Percentiles rank a stretch among this genome's conserved stretches.
Conservation (phyloP, 2,888 invertebrate species). For the Melanostoma scalare region DNA sequence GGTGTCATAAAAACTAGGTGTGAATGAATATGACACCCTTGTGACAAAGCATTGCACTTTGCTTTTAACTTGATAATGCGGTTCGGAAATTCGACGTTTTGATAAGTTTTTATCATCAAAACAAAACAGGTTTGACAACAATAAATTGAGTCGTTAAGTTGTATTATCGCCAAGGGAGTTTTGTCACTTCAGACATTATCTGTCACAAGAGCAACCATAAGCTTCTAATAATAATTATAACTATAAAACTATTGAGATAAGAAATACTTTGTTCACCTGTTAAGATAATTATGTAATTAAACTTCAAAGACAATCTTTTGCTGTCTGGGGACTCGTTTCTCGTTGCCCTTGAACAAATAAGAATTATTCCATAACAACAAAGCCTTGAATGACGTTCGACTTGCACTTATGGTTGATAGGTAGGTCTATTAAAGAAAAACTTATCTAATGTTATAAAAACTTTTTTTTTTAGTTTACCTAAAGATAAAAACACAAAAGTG, state of each 20-base stretch:
- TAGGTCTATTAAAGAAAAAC: too few relatives aligned
- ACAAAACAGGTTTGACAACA: too few relatives aligned
- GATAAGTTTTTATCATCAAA: too few relatives aligned
- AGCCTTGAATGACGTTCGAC: neutral
- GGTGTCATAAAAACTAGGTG: slow-evolving; percentile 19
- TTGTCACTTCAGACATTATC: too few relatives aligned
- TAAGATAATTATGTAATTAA: too few relatives aligned
- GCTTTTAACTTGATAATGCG: neutral
- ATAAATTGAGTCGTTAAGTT: too few relatives aligned
- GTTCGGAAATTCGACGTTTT: neutral
- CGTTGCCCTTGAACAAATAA: neutral
- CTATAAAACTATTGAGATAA: slow-evolving; percentile 27
- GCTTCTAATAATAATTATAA: too few relatives aligned
- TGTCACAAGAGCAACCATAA: too few relatives aligned
- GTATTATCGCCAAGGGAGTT: too few relatives aligned
- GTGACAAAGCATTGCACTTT: slow-evolving; percentile 5
- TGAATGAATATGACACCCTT: slow-evolving; percentile 1
- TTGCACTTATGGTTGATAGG: too few relatives aligned
- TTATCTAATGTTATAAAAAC: too few relatives aligned
- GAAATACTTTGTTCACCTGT: neutral
- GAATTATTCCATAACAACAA: neutral
- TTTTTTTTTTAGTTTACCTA: too few relatives aligned
- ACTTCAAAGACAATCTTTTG: neutral
- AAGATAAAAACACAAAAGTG: neutral
- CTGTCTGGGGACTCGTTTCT: slow-evolving; percentile 1